Conservation (phyloP, 2,888 invertebrate species). For the Taphrorychus bicolor region DNA sequence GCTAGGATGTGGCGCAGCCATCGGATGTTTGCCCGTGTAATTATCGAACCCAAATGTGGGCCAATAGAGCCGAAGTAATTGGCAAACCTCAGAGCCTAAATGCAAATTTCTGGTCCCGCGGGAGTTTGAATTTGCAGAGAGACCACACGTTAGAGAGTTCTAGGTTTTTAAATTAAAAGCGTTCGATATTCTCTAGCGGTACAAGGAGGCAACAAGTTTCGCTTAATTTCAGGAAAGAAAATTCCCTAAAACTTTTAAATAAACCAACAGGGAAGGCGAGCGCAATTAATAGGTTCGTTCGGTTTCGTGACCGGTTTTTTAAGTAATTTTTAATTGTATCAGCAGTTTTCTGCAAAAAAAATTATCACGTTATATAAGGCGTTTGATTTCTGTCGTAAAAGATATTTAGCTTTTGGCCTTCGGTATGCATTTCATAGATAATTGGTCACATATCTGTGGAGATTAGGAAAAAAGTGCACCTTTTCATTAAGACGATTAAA, state of each 20-base stretch:
- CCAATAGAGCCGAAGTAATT: conserved; percentile 25
- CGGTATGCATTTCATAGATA: no score
- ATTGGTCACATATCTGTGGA: no score
- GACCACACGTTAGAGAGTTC: not conserved
- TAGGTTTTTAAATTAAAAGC: not conserved
- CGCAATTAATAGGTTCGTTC: conserved; percentile 37
- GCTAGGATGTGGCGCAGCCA: not conserved
- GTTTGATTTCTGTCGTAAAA: no score
- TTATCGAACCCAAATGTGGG: conserved; percentile 23
- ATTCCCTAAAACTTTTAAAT: conserved; percentile 31
- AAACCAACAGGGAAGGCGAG: conserved; percentile 29
- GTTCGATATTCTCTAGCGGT: not conserved
- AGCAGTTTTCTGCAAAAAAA: not conserved
- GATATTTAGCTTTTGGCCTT: no score
- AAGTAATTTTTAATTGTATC: conserved; percentile 27
- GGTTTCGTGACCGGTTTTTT: conserved; percentile 31
- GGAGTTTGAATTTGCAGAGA: not conserved
- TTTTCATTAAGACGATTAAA: no score
- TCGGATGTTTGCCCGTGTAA: conserved; percentile 21
- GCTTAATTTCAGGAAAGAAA: conserved; percentile 22
- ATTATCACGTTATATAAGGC: no score
- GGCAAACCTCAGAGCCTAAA: conserved; percentile 25
- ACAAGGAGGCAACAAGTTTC: conserved; percentile 7
- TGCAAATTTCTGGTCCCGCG: conserved; percentile 16
- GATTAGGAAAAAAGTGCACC: no score